Evolutionary conservation across 2,888 invertebrate species (phyloP), one percentile per base, ranked within the genome.

Genomic region (Noctua fimbriata): DNA sequence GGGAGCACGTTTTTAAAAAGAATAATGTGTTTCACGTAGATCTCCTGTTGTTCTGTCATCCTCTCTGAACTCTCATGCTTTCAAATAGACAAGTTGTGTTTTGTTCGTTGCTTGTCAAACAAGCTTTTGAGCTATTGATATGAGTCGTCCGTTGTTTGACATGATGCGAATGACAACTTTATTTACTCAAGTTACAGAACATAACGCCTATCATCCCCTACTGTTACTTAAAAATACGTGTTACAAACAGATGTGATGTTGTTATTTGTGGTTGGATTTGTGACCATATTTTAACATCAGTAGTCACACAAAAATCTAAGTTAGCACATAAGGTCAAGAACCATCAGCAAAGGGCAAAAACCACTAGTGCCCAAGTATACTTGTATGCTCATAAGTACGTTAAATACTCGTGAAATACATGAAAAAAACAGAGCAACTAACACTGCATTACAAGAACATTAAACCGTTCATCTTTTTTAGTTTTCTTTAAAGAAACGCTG

Each of bases 21-120:
- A 84, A 81, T 76, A 81, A 87, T 78, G 85, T 78, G 81, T 71
- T 87, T 77, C 73, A 77, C 72, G 84, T 85, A 74, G 73, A 84
- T 87, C 84, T 79, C 66, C 69, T 79, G 72, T 67, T 76, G 79
- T 75, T 77, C 63, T 75, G 73, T 73, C 76, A 81, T 63, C 67
- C 32, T 79, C 73, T 67, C 44, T 67, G n/a, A 67, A 74, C 58
- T 65, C 65, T 65, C 58, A 47, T 67, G 67, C 49, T 76, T 63
- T 78, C 78, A 63, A 58, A 83, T 32, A 66, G 36, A 69, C 24
- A n/a, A 84, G 28, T 65, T 47, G 60, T 67, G 28, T 47, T 76
- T 28, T 78, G 36, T 83, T 67, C 10, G 24, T 18, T 55, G 36
- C 60, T 36, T 21, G 36, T 63, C 60, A 79, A 47, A 71, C 52